Base-by-base conservation (phyloP, 2,113 vertebrate genomes). In the Plestiodon gilberti region DNA sequence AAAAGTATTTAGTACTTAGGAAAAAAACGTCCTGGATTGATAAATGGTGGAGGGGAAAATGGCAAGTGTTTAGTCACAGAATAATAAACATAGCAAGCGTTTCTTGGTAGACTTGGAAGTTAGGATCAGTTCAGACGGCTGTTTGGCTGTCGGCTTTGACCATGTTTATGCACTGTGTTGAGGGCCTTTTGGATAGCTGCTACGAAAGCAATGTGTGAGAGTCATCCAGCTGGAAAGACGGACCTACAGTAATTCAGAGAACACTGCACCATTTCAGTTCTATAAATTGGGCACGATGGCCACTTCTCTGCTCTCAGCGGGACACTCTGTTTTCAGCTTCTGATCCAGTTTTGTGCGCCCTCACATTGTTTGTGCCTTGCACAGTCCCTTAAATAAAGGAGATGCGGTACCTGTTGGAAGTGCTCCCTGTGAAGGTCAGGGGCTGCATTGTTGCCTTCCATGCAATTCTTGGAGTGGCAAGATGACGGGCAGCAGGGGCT, bases 151-250 rank as follows among this genome's bases (percentile, higher is more conserved):
- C 69, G 64, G 18, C 11, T 81, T 30, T 82, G 59, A 81, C 59
- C 52, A 48, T 38, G 17, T 61, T 79, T 67, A 76, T 81, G 40
- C n/a, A 23, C n/a, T 78, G 48, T 20, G 55, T 33, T 81, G 43
- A 74, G 81, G 43, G 30, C 57, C 28, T 52, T 8, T 65, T 78
- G 22, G 25, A 82, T 22, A 11, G 7, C 43, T 28, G 61, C 14
- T 64, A 65, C 61, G 67, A 77, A 67, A 55, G 22, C 1, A 35
- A 28, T 43, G 25, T 8, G 70, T 61, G 8, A 62, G 73, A 55
- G n/a, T 52, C 78, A 76, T 81, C 73, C 74, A n/a, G 48, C 11
- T 55, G 40, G n/a, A 87, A 75, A 87, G 65, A 67, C 23, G 11
- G 52, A 52, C 43, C 6, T 55, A 55, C 52, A 55, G 13, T n/a